Conservation (phyloP, 1,140 invertebrate species). For the Subanguina moxae region DNA sequence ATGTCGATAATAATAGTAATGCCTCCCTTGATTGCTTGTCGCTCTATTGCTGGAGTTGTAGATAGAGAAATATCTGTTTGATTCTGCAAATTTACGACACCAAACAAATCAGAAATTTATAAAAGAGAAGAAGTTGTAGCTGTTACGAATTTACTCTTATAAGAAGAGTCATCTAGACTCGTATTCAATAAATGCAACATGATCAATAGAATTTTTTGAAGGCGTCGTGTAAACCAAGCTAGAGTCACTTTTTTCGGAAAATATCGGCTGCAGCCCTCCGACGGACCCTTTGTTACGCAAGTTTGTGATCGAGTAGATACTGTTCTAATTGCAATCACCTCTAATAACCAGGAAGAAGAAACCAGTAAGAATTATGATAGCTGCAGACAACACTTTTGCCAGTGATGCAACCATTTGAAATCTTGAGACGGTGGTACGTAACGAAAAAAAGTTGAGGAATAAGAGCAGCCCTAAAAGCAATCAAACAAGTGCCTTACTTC, state of each 20-base stretch:
- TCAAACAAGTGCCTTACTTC: slow-evolving; percentile 8
- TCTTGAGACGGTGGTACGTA: slow-evolving; percentile 39
- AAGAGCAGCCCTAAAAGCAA: slow-evolving; percentile 36
- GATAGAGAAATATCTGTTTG: too few relatives aligned
- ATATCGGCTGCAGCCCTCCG: too few relatives aligned
- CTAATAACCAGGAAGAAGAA: slow-evolving; percentile 38
- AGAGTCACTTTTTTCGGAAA: background rate
- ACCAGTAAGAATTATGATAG: slow-evolving; percentile 36
- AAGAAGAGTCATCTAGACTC: too few relatives aligned
- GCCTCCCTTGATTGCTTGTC: too few relatives aligned
- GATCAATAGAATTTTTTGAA: background rate
- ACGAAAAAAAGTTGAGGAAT: slow-evolving; percentile 46
- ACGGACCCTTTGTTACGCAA: too few relatives aligned
- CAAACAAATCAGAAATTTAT: too few relatives aligned
- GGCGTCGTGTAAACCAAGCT: slow-evolving; percentile 11
- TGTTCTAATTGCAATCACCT: slow-evolving; percentile 25
- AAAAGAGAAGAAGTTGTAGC: too few relatives aligned
- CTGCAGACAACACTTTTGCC: slow-evolving; percentile 38
- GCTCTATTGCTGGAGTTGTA: too few relatives aligned
- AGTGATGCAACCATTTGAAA: slow-evolving; percentile 50
- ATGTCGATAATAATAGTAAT: too few relatives aligned
- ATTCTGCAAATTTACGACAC: too few relatives aligned
- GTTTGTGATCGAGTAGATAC: too few relatives aligned
- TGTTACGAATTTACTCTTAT: too few relatives aligned
- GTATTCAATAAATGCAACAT: background rate